Evolutionary conservation across 2,888 invertebrate genomes (phyloP), one percentile per base, ranked within the genome.

Genomic region (Helicoverpa assulta): DNA sequence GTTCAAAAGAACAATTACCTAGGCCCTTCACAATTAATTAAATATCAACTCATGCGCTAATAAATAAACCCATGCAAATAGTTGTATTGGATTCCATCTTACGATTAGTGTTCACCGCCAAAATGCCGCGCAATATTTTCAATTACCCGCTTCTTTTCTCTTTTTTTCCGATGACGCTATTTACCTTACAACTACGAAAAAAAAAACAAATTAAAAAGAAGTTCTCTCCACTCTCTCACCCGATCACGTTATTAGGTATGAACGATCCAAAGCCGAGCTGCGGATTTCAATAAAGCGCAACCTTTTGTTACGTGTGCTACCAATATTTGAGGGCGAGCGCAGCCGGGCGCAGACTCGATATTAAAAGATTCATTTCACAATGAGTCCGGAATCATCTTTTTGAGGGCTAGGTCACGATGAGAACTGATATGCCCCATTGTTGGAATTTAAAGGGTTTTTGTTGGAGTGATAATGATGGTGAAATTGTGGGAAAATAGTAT

Each of bases 281-380:
- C 88, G 93, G 93, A 93, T 94, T 94, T 94, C 94, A 95, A 94
- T 94, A 95, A 94, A 86, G 88, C 90, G 87, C 87, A 89, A 89
- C 89, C 94, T 94, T 94, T 94, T 94, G 94, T 94, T 93, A 93
- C 93, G 92, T 91, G 93, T 90, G 92, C 91, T 87, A 88, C 92
- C 93, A 93, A 92, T 95, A 93, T 94, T 94, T 94, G 94, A 94
- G 88, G 91, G 78, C 40, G 40, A 12, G 40, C 40, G 40, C 40
- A 40, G 84, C 82, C 83, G 82, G 87, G 91, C 83, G 80, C 83
- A 90, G 78, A 81, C 69, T 70, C 82, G 78, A 94, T 94, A 94
- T 94, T 94, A 94, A 94, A 94, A 93, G 91, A 92, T 93, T 93
- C 93, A 93, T 94, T 92, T 92, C 90, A 88, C 73, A 88, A 89